phyloP scores from a whole-genome alignment of 2,888 invertebrate genomes.

The Eupithecia tripunctaria region DNA sequence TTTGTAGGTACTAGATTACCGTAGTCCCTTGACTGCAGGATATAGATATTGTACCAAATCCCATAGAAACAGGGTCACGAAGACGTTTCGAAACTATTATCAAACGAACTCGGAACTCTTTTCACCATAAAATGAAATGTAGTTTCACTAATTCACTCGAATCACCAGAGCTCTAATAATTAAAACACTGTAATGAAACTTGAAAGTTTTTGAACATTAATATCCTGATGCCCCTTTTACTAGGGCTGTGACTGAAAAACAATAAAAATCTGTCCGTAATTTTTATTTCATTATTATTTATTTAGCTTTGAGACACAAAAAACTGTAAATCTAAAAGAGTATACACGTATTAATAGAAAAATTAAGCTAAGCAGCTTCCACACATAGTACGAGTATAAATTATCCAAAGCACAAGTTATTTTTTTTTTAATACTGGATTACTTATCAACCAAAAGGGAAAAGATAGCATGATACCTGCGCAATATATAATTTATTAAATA shows the following conservation, averaged over 20 bases:
- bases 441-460: too few species aligned
- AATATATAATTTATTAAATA: too few species aligned
- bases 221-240: constrained; percentile 37
- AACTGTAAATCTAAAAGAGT: too few species aligned
- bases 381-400: too few species aligned
- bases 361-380: too few species aligned
- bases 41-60: neutral
- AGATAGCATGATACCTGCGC: too few species aligned
- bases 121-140: neutral
- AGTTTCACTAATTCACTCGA: neutral
- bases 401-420: too few species aligned
- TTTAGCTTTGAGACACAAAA: too few species aligned
- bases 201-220: constrained; percentile 47
- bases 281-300: too few species aligned
- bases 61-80: neutral
- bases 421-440: too few species aligned
- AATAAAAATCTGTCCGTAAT: neutral
- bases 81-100: neutral
- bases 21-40: neutral
- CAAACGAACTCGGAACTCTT: neutral
- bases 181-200: constrained; percentile 47
- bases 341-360: too few species aligned
- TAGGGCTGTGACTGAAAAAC: constrained; percentile 12
- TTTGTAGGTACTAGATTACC: neutral
- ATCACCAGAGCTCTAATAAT: constrained; percentile 32